Evolutionary conservation across 2,797 vertebrate genomes (phyloP).

Genomic region (Tokudaia tokunoshimensis): DNA sequence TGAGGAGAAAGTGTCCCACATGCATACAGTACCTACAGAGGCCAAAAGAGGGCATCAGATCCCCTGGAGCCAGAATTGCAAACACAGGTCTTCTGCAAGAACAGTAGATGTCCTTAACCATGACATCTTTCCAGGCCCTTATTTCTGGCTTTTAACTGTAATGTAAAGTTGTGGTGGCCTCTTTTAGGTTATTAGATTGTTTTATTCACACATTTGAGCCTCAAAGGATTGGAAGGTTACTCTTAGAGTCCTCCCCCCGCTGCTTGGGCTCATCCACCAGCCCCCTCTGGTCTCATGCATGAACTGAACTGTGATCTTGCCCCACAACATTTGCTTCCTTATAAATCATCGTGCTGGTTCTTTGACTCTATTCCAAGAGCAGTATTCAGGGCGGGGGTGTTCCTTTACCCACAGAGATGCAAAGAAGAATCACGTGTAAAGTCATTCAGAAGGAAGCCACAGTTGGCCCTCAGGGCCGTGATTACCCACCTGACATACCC

Average conservation of each 20-base stretch:
- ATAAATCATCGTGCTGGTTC: not conserved
- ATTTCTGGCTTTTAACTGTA: not conserved
- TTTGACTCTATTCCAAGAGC: not conserved
- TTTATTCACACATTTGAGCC: not conserved
- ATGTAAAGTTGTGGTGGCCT: not conserved
- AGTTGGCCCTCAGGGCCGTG: not conserved
- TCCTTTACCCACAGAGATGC: not conserved
- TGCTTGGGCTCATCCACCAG: not conserved
- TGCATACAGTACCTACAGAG: not conserved
- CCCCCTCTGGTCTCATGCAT: not conserved
- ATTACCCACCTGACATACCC: accelerated
- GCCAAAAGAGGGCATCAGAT: not conserved
- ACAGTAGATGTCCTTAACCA: not conserved
- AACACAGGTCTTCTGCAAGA: not conserved
- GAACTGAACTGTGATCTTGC: not conserved
- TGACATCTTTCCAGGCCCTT: not conserved
- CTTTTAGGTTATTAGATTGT: not conserved
- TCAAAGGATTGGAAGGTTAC: not conserved
- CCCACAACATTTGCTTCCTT: not conserved
- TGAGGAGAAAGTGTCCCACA: no score
- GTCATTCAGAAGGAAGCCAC: not conserved
- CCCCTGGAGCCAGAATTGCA: not conserved
- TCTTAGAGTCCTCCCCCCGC: not conserved
- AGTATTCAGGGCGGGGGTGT: not conserved
- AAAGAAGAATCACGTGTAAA: not conserved